A percentile compares a stretch with the other conserved stretches of the same genome.
phyloP scores from a whole-genome alignment of 1,140 invertebrate genomes.

The Temnothorax longispinosus region DNA sequence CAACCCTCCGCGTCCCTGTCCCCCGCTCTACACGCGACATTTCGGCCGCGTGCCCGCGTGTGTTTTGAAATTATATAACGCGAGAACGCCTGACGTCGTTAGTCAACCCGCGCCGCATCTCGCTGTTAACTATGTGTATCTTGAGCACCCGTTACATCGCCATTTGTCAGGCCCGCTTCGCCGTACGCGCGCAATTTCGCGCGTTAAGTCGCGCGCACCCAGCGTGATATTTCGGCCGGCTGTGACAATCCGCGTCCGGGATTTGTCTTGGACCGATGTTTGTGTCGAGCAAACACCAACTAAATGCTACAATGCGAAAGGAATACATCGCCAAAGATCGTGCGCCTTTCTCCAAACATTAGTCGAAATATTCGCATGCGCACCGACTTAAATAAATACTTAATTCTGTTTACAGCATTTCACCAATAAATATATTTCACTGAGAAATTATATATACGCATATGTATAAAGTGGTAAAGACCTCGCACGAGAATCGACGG shows the following conservation, averaged over 20 bases:
- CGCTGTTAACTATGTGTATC: slow-evolving; percentile 78
- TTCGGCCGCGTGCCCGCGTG: slow-evolving; percentile 66
- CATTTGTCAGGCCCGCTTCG: slow-evolving; percentile 70
- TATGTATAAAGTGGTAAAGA: not conserved
- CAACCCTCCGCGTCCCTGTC: not conserved
- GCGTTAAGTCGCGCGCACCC: slow-evolving; percentile 67
- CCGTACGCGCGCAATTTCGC: slow-evolving; percentile 66
- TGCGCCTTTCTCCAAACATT: not conserved
- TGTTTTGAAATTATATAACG: slow-evolving; percentile 82
- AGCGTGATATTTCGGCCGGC: slow-evolving; percentile 57
- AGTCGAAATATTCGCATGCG: not conserved
- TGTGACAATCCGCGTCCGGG: slow-evolving; percentile 39
- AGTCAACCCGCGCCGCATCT: slow-evolving; percentile 74
- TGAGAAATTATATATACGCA: not conserved
- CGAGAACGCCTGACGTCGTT: slow-evolving; percentile 76
- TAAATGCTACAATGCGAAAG: slow-evolving; percentile 43
- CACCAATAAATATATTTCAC: not conserved
- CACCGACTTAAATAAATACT: not conserved
- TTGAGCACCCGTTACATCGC: slow-evolving; percentile 77
- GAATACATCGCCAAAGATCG: slow-evolving; percentile 38
- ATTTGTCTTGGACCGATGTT: slow-evolving; percentile 58
- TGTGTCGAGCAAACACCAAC: slow-evolving; percentile 28
- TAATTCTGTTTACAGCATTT: not conserved
- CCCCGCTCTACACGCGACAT: slow-evolving; percentile 31
- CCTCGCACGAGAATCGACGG: not conserved